Base-by-base conservation (phyloP, 1,140 invertebrate genomes). In the Zaprionus camerounensis region DNA sequence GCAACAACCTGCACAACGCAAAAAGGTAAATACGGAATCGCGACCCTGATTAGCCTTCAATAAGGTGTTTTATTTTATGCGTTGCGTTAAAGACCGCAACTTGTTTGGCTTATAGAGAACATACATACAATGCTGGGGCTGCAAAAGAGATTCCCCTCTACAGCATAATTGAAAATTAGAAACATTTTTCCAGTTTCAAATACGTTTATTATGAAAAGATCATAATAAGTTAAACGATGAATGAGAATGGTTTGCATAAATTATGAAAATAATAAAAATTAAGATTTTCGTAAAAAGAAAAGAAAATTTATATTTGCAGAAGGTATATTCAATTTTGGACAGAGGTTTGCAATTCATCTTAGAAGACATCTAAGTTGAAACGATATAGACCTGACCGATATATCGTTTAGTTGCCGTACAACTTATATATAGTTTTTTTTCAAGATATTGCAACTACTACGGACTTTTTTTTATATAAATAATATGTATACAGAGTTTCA, bases 1-100 rank as follows among this genome's bases (percentile, higher is more conserved):
- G 20, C 46, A 20, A n/a, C 20, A 3, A 9, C 11, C 24, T 26
- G 20, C 31, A 7, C 17, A 24, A 17, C 31, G 5, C 11, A 17
- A 28, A 55, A 84, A 69, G 75, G 74, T 55, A 55, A 81, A 76
- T 69, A 73, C 55, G 63, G 75, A 38, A 69, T 53, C 61, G 41
- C 65, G 36, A 49, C 36, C 51, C 28, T 65, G 51, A 78, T 79
- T 72, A 68, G 49, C 56, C 31, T 62, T 63, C 70, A 71, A 84
- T 75, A 81, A 71, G 41, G 53, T 44, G 38, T 78, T 12, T 41
- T 58, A 65, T 55, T 61, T 55, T 31, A 77, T 62, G 57, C 4
- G 15, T n/a, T 9, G 46, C 46, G 7, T 1, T 17, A 17, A 9
- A 46, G 44, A 22, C 6, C 17, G 15, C n/a, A 46, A 46, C 9